Percentiles rank a stretch among this genome's conserved stretches.
Evolutionary conservation across 2,113 vertebrate species (phyloP).

Genomic region (Scomber colias): DNA sequence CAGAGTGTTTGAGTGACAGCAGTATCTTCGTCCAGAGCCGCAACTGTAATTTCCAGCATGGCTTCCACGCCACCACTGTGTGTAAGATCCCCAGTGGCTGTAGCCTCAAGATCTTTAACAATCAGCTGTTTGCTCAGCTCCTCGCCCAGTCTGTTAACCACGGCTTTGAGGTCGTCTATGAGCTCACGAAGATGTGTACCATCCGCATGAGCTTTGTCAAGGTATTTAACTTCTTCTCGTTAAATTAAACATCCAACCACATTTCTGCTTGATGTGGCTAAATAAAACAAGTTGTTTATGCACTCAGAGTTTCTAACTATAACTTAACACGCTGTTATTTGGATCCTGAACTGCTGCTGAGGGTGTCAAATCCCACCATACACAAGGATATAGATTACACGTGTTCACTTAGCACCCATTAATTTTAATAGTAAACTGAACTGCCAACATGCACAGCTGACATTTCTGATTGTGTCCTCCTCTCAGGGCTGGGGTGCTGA

Average conservation of each 20-base stretch:
- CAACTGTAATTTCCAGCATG: constrained; percentile 99
- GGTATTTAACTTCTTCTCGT: constrained; percentile 78
- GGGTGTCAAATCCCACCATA: constrained; percentile 27
- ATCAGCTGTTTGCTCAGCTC: constrained; percentile 97
- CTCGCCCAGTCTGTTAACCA: constrained; percentile 97
- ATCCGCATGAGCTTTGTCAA: constrained; percentile 99
- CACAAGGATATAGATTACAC: constrained; percentile 5
- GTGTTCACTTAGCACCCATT: constrained; percentile 4
- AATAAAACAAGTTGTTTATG: constrained; percentile 1
- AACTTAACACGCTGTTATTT: constrained; percentile 49
- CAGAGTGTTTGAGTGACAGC: constrained; percentile 97
- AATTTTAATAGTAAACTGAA: constrained; percentile 2
- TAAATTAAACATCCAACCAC: not conserved
- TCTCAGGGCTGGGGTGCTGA: constrained; percentile 97
- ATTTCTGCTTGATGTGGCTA: not conserved
- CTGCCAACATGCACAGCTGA: constrained; percentile 3
- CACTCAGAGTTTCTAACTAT: constrained; percentile 28
- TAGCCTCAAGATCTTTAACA: constrained; percentile 99
- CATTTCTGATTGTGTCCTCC: constrained; percentile 52
- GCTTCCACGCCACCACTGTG: constrained; percentile 96
- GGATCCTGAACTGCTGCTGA: constrained; percentile 20
- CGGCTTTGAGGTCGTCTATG: constrained; percentile 97
- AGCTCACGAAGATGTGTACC: constrained; percentile 98
- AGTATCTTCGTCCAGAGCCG: constrained; percentile 99
- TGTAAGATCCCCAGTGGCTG: constrained; percentile 99